Conservation (phyloP, 2,888 invertebrate genomes). For the Tetramorium bicarinatum region DNA sequence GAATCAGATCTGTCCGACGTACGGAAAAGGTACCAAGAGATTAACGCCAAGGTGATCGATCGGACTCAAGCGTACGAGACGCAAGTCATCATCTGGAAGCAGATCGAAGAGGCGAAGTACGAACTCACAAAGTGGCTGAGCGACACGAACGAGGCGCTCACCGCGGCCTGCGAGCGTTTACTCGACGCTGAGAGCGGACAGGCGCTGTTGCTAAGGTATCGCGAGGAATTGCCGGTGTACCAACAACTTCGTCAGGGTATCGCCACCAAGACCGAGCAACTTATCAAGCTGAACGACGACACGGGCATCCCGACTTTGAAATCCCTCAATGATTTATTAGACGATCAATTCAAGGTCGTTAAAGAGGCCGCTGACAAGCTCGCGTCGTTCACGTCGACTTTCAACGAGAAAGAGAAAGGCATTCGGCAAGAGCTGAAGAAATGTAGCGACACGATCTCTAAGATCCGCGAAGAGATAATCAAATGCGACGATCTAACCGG, state of each 20-base stretch:
- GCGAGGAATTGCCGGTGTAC: slow-evolving; percentile 94
- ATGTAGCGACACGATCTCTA: slow-evolving; percentile 90
- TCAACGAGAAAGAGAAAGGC: slow-evolving; percentile 92
- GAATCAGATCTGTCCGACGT: slow-evolving; percentile 89
- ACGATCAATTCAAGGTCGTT: slow-evolving; percentile 92
- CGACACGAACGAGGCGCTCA: slow-evolving; percentile 93
- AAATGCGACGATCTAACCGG: slow-evolving; percentile 97
- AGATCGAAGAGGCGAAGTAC: slow-evolving; percentile 94
- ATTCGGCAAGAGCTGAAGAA: slow-evolving; percentile 91
- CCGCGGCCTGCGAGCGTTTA: slow-evolving; percentile 92
- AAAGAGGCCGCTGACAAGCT: slow-evolving; percentile 91
- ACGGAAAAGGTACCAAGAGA: slow-evolving; percentile 91
- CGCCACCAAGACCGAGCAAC: slow-evolving; percentile 92
- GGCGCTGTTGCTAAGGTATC: slow-evolving; percentile 93
- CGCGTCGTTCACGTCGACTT: slow-evolving; percentile 91
- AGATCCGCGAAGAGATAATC: slow-evolving; percentile 93
- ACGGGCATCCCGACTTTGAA: slow-evolving; percentile 90
- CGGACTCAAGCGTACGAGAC: slow-evolving; percentile 94
- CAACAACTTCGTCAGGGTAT: slow-evolving; percentile 92
- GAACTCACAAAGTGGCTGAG: slow-evolving; percentile 94
- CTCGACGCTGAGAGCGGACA: slow-evolving; percentile 94
- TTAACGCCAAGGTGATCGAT: slow-evolving; percentile 91
- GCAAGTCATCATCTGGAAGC: slow-evolving; percentile 96
- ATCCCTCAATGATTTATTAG: slow-evolving; percentile 90
- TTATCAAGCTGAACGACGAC: slow-evolving; percentile 91